Evolutionary conservation across 2,888 invertebrate species (phyloP), one percentile per base, ranked within the genome.

Genomic region (Latrodectus hesperus): DNA sequence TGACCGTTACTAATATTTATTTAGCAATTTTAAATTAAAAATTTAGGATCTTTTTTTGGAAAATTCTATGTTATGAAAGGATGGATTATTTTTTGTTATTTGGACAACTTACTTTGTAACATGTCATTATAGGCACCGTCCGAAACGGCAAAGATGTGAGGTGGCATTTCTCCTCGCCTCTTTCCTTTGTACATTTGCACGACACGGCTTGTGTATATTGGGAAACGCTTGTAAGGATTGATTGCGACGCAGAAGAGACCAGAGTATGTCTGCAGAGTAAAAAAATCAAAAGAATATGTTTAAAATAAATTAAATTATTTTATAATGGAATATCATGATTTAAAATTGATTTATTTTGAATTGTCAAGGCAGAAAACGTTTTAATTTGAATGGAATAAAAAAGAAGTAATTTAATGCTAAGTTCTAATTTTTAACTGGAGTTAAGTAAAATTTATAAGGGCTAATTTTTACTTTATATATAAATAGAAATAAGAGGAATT

Each of bases 111-210:
- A 96, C 96, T 99, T 94, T 98, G 97, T 94, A 99, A 96, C 99
- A 99, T 99, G 96, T 99, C 98, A 93, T 98, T 98, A 95, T 99
- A 99, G 92, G 99, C 99, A 93, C 99, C 99, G 94, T 99, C 99
- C 94, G 99, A 98, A 94, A 99, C 98, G 94, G 99, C 98, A 94
- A 99, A 99, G 94, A 99, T 96, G 94, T 99, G 99, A 91, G 99
- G 99, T 92, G 99, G 99, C 93, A 99, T 99, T 95, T 99, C 99
- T 94, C 96, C 97, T 94, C 98, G 97, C 94, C 99, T 96, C 95
- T 98, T 99, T 94, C 99, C 99, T 94, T 98, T 96, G 96, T 98
- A 99, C 93, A 99, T 95, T 94, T 96, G 96, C 93, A 99, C 98
- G 92, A 99, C 98, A 94, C 98, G 96, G 93, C 95, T 95, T 91